Conservation (phyloP, 1,140 invertebrate species). For the Heliothis subflexa region DNA sequence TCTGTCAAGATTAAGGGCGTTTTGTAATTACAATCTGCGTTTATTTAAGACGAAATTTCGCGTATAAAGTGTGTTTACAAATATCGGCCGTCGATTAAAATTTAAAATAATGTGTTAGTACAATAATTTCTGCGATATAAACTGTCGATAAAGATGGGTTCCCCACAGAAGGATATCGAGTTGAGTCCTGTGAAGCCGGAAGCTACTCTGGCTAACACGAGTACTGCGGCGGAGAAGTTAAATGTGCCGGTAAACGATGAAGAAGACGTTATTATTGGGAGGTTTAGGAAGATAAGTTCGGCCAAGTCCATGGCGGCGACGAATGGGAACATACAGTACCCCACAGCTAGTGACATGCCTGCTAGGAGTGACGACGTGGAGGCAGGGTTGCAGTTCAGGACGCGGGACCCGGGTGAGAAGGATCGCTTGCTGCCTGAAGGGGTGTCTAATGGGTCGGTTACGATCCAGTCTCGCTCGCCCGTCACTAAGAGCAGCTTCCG, state of each 20-base stretch:
- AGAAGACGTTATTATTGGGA: constrained; percentile 83
- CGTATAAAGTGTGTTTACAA: constrained; percentile 5
- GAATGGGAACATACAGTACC: constrained; percentile 82
- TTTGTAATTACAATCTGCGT: background rate
- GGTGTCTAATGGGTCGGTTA: constrained; percentile 54
- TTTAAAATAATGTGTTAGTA: constrained; percentile 30
- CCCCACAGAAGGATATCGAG: constrained; percentile 78
- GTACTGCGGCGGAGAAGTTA: constrained; percentile 55
- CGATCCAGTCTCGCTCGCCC: constrained; percentile 63
- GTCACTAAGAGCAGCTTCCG: constrained; percentile 88
- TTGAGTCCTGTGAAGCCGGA: constrained; percentile 72
- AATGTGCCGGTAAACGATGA: constrained; percentile 71
- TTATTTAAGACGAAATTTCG: background rate
- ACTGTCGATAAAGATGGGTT: constrained; percentile 63
- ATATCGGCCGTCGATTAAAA: constrained; percentile 1
- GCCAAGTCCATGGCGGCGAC: constrained; percentile 86
- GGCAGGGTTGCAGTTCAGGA: constrained; percentile 75
- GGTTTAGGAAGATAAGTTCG: constrained; percentile 85
- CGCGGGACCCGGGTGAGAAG: constrained; percentile 62
- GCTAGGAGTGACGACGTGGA: constrained; percentile 72
- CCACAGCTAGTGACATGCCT: constrained; percentile 72
- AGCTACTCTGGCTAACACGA: constrained; percentile 48
- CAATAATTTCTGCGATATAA: constrained; percentile 5
- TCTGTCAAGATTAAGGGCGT: background rate
- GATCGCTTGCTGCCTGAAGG: constrained; percentile 66